A percentile compares a stretch with the other conserved stretches of the same genome.
Evolutionary conservation across 92 coral and sea anemone species (phyloP).

Genomic region (Porites cylindrica): DNA sequence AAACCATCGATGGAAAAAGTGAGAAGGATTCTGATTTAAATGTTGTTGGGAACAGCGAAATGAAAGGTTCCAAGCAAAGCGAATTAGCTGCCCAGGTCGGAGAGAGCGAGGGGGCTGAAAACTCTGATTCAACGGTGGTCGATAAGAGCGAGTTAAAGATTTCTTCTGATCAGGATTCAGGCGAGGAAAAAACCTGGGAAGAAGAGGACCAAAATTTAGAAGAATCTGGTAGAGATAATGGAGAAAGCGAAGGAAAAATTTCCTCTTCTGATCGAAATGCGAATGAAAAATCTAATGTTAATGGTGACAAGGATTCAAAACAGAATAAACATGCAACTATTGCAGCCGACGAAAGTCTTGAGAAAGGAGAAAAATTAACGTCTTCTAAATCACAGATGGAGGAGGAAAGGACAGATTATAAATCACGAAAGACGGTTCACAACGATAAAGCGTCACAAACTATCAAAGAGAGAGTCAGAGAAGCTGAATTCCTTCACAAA

Average conservation of each 20-base stretch:
- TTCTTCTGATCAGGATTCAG: neutral
- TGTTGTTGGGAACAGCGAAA: neutral
- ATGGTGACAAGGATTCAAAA: neutral
- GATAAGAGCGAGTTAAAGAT: neutral
- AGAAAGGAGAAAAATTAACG: neutral
- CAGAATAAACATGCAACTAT: neutral
- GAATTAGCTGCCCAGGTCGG: neutral
- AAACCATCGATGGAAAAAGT: neutral
- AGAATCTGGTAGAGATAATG: neutral
- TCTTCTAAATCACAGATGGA: neutral
- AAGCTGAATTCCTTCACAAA: constrained; percentile 17
- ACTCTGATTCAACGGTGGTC: neutral
- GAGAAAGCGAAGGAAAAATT: neutral
- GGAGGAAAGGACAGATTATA: neutral
- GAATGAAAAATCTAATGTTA: neutral
- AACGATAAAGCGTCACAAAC: neutral
- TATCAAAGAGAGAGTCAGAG: constrained; percentile 24
- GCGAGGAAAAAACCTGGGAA: neutral
- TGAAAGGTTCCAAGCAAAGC: neutral
- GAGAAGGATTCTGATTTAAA: neutral
- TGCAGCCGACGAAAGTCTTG: neutral
- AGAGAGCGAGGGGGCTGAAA: neutral
- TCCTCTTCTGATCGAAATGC: neutral
- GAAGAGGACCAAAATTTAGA: neutral
- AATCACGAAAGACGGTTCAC: neutral